Evolutionary conservation across 2,888 invertebrate genomes (phyloP), one percentile per base, ranked within the genome.

Genomic region (Meliscaeva auricollis): DNA sequence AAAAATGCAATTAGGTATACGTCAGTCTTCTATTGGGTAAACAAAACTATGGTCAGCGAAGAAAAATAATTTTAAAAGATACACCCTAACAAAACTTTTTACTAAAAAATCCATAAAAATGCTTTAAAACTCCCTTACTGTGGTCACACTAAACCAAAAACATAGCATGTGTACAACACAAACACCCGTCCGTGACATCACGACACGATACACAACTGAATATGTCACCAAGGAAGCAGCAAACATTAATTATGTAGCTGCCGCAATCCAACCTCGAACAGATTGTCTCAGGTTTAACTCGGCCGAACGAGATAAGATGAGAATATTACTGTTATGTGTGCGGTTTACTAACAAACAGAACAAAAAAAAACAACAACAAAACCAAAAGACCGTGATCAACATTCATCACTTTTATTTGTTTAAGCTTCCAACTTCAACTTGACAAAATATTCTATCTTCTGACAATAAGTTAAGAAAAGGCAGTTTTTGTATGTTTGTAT

Each of bases 251-350:
- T 50, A 64, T 66, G 68, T 62, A 75, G 26, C 48, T 50, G 66
- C 72, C 85, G 69, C 81, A 85, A 85, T 68, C 17, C 85, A 85
- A 81, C 81, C 81, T 81, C 76, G 76, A 76, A 60, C 81, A 62
- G 58, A 81, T 85, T 68, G 76, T 76, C 66, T 84, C 80, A 76
- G 75, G 77, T 85, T 85, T 64, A 81, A 54, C 44, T 52, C 17
- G 54, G 22, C 26, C 64, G 64, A 64, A 62, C 52, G 15, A 75
- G 79, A 81, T 81, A 81, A 68, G 68, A 80, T 73, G 73, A 66
- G 79, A 56, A 32, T 52, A 75, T 75, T 81, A 85, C 81, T 73
- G 81, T 81, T 85, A 85, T 64, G 62, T 62, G 66, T 84, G 81
- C 38, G 85, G 85, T 73, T 85, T 41, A 56, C 69, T 54, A 17